Conservation (phyloP, 2,888 invertebrate species). For the Drosophila lutescens region DNA sequence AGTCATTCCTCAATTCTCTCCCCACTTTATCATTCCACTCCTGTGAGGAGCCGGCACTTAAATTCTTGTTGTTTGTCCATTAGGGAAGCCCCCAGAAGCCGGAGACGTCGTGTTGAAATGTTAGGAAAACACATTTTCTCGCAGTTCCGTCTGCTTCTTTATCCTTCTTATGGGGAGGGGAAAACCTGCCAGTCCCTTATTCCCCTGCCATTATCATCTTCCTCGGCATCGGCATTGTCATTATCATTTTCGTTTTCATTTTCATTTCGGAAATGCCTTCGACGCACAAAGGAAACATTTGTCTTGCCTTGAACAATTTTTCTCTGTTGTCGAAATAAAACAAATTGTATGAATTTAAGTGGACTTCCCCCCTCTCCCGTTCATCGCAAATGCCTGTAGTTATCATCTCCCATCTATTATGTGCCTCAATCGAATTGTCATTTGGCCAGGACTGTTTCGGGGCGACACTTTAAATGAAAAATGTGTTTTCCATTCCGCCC, state of each 20-base stretch:
- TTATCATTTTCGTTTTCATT: conserved; percentile 61
- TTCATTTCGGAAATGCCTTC: conserved; percentile 60
- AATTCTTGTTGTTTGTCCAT: conserved; percentile 57
- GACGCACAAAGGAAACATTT: conserved; percentile 60
- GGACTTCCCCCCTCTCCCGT: conserved; percentile 5
- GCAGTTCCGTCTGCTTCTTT: conserved; percentile 15
- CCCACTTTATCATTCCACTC: not conserved
- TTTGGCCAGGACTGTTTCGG: conserved; percentile 45
- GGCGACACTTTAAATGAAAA: conserved; percentile 46
- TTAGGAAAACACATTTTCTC: conserved; percentile 54
- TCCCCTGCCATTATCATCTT: conserved; percentile 27
- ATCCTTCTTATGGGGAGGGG: conserved; percentile 29
- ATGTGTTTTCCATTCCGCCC: conserved; percentile 13
- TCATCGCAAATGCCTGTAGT: conserved; percentile 68
- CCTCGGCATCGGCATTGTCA: conserved; percentile 45
- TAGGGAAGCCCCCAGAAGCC: conserved; percentile 42
- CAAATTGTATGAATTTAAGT: conserved; percentile 70
- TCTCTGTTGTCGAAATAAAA: conserved; percentile 59
- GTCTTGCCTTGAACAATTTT: conserved; percentile 60
- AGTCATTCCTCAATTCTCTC: conserved; percentile 11
- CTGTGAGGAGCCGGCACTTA: conserved; percentile 19
- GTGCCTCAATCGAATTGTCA: conserved; percentile 61
- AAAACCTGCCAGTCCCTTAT: conserved; percentile 2
- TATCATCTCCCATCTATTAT: conserved; percentile 64
- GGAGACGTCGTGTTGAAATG: conserved; percentile 50